Percentiles rank a stretch among this genome's conserved stretches.
Evolutionary conservation across 2,888 invertebrate genomes (phyloP).

Genomic region (Hyles lineata): DNA sequence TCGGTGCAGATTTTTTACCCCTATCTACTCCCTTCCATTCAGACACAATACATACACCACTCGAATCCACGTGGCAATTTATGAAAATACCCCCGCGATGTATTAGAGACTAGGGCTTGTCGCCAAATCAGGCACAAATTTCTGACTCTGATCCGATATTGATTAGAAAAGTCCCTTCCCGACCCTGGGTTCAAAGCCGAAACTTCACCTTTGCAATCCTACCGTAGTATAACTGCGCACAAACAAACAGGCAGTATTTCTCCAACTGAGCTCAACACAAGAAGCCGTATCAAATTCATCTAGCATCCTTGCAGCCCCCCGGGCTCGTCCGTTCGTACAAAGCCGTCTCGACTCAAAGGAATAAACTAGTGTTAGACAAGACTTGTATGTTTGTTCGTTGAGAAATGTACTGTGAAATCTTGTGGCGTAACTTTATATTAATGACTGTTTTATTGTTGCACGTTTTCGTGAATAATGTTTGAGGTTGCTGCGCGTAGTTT

Average conservation of each 20-base stretch:
- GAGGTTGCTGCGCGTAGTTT: neutral
- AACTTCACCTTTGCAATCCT: too few relatives aligned
- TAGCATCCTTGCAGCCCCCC: constrained; percentile 39
- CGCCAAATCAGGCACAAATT: too few relatives aligned
- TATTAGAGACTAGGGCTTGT: too few relatives aligned
- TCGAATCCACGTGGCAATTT: too few relatives aligned
- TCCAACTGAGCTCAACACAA: constrained; percentile 10
- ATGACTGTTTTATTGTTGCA: constrained; percentile 27
- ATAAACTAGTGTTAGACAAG: constrained; percentile 42
- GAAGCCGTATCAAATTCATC: constrained; percentile 41
- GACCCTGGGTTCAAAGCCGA: neutral
- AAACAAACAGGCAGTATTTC: too few relatives aligned
- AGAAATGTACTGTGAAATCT: constrained; percentile 23
- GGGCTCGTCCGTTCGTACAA: constrained; percentile 50
- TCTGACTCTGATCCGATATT: too few relatives aligned
- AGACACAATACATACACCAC: too few relatives aligned
- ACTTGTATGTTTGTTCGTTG: constrained; percentile 34
- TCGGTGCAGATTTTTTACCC: too few relatives aligned
- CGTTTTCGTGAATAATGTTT: neutral
- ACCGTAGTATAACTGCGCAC: too few relatives aligned
- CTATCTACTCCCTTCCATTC: too few relatives aligned
- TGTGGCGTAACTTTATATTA: constrained; percentile 19
- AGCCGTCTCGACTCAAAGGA: constrained; percentile 56
- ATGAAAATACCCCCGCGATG: too few relatives aligned
- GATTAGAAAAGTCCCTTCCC: neutral